phyloP scores from a whole-genome alignment of 2,113 vertebrate species.

The Eurypyga helias region DNA sequence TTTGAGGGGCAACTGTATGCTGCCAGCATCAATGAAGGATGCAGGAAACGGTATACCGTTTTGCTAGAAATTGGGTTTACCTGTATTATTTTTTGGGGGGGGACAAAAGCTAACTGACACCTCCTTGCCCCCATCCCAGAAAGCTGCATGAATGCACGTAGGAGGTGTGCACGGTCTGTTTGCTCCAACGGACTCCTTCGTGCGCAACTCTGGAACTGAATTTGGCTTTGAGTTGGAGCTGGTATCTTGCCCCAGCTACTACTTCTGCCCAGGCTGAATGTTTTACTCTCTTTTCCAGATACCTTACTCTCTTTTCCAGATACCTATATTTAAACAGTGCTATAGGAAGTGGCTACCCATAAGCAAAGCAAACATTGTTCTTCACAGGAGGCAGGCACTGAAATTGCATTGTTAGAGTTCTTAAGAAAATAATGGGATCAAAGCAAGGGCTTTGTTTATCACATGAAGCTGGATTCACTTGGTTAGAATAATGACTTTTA shows the following conservation, averaged over 20 bases:
- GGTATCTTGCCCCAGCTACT: background rate
- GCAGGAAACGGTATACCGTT: background rate
- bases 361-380: background rate
- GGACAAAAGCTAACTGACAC: background rate
- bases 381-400: background rate
- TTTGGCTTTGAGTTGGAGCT: background rate
- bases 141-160: background rate
- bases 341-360: background rate
- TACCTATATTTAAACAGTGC: background rate
- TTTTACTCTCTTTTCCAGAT: background rate
- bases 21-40: background rate
- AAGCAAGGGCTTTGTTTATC: slow-evolving; percentile 47
- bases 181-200: background rate
- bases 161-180: background rate
- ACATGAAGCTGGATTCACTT: slow-evolving; percentile 31
- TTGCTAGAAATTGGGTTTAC: background rate
- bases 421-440: slow-evolving; percentile 31
- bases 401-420: slow-evolving; percentile 68
- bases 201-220: background rate
- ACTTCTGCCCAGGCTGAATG: background rate
- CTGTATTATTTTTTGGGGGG: background rate
- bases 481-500: slow-evolving; percentile 35
- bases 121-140: background rate
- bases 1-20: background rate
- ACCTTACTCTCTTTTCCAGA: background rate